Evolutionary conservation across 1,140 invertebrate species (phyloP), one percentile per base, ranked within the genome.

Genomic region (Scaptodrosophila lebanonensis): DNA sequence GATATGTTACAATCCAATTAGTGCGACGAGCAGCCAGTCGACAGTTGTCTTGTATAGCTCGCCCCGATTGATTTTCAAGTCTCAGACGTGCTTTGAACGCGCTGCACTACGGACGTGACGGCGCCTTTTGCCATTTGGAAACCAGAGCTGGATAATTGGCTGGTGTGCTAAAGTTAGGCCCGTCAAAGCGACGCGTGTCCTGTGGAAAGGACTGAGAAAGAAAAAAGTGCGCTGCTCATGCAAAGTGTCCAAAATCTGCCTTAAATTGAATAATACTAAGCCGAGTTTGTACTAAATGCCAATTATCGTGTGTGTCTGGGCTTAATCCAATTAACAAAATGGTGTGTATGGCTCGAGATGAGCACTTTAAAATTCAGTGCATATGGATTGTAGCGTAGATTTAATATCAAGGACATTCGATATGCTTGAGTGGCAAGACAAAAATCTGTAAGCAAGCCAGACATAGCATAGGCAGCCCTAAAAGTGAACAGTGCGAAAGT

Each of bases 1-100:
- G 43, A 85, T 83, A 73, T 85, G 70, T 85, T 82, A 64, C 83
- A 86, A 86, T 86, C 84, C 84, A 86, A 86, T 86, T 86, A 86
- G 83, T 40, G 40, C 4, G 9, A 9, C 50, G 59, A 60, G 40
- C 62, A 50, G 49, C 51, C 9, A 54, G 29, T 44, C 43, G 52
- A n/a, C 5, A 36, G 38, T 22, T 4, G 54, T 57, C 54, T 49
- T 47, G 30, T 47, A 56, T 49, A 49, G 60, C 54, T 20, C 48
- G 50, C 16, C 25, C 51, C 49, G 71, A 83, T 76, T 69, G 72
- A 70, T 83, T 83, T 70, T 52, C 58, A 72, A 60, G 66, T 48
- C 57, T 68, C 83, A 85, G 83, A 85, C 61, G 68, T 66, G 70
- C 72, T 69, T 79, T 64, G 45, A 67, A 63, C 62, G 69, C 73